Evolutionary conservation across 2,113 vertebrate species (phyloP).

Genomic region (Hylia prasina): DNA sequence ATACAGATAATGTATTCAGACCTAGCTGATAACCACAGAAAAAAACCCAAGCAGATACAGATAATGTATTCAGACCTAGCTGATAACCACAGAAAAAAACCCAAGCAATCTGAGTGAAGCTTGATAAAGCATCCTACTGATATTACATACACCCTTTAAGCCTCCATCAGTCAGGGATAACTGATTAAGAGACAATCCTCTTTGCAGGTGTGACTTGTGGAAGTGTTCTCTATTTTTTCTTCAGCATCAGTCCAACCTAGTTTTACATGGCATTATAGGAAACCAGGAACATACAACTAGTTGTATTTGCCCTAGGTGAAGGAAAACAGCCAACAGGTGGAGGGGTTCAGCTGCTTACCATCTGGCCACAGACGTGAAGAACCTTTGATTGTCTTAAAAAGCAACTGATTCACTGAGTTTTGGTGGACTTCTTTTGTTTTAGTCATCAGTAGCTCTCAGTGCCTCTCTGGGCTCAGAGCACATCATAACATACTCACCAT

Average conservation of each 20-base stretch:
- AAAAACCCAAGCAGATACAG: not conserved
- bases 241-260: not conserved
- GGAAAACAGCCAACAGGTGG: not conserved
- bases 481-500: slow-evolving; percentile 75
- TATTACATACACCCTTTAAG: not conserved
- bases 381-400: not conserved
- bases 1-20: not conserved
- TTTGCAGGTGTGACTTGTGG: not conserved
- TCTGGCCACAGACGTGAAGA: not conserved
- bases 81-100: not conserved
- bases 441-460: not conserved
- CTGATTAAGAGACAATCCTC: not conserved
- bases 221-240: not conserved
- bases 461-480: not conserved
- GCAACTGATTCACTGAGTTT: not conserved
- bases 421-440: not conserved
- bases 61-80: not conserved
- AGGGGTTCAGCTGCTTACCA: not conserved
- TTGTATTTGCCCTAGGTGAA: not conserved
- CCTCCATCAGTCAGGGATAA: not conserved
- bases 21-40: not conserved
- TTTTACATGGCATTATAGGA: not conserved
- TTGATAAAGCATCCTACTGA: not conserved
- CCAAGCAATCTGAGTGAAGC: not conserved
- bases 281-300: not conserved